These are phyloP conservation scores for Drosophila pseudotakahashii DNA, from an alignment of 2,888 invertebrate species.

Conservation along the genomic window DNA sequence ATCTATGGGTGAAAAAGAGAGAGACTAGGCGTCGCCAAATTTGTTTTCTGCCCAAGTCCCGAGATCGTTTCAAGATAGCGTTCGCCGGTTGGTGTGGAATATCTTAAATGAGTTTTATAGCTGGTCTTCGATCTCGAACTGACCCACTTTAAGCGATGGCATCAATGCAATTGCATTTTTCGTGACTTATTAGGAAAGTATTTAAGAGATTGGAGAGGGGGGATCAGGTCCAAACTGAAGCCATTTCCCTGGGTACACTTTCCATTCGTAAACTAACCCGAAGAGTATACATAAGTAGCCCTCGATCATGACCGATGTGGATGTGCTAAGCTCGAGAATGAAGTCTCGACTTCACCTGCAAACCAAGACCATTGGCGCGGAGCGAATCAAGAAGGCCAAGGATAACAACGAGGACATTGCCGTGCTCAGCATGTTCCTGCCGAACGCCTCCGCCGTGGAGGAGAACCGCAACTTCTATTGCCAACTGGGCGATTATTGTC, in stretches of 20 bases:
- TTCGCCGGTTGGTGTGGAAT: conserved; percentile 8
- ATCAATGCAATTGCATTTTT: conserved; percentile 32
- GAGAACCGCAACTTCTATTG: conserved; percentile 92
- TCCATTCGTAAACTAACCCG: conserved; percentile 6
- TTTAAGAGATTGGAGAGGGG: too few species aligned
- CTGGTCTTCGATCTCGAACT: conserved; percentile 34
- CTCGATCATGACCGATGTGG: conserved; percentile 86
- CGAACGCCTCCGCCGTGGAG: conserved; percentile 87
- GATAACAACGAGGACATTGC: conserved; percentile 95
- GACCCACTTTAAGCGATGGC: conserved; percentile 60
- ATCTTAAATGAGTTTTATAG: conserved; percentile 19
- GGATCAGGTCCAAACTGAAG: conserved; percentile 13
- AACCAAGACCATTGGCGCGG: conserved; percentile 93
- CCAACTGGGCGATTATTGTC: conserved; percentile 90
- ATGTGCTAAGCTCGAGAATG: conserved; percentile 91
- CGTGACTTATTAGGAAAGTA: conserved; percentile 62
- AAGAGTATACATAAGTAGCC: conserved; percentile 10
- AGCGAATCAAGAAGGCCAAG: conserved; percentile 91
- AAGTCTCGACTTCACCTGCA: conserved; percentile 89
- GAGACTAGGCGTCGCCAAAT: conserved; percentile 72
- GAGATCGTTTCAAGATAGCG: conserved; percentile 38
- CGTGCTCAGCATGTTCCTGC: conserved; percentile 93
- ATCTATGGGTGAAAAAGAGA: conserved; percentile 15
- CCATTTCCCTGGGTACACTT: conserved; percentile 30
- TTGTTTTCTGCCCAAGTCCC: conserved; percentile 39